These are phyloP conservation scores for Acrocephalus scirpaceus DNA, from an alignment of 2,797 vertebrate genomes.

Conservation along the genomic window DNA sequence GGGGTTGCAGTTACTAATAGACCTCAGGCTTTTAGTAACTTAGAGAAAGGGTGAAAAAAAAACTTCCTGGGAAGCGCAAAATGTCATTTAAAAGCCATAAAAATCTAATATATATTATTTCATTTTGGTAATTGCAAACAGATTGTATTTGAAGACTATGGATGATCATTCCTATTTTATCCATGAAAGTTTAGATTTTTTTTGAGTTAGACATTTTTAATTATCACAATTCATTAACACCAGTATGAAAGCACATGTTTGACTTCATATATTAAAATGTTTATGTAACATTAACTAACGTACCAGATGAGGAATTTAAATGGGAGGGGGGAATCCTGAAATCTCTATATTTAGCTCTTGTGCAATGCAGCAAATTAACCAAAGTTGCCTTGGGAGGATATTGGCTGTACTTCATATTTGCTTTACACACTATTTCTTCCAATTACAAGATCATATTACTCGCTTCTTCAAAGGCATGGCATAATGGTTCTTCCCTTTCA, in stretches of 20 bases:
- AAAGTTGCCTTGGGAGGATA: slow-evolving; percentile 61
- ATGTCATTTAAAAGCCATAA: slow-evolving; percentile 79
- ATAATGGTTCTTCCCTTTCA: slow-evolving; percentile 46
- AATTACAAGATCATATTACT: slow-evolving; percentile 42
- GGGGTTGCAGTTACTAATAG: slow-evolving; percentile 95
- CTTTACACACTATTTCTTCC: slow-evolving; percentile 68
- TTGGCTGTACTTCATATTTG: slow-evolving; percentile 50
- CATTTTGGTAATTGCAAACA: slow-evolving; percentile 78
- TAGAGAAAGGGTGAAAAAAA: slow-evolving; percentile 82
- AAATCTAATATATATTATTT: slow-evolving; percentile 79
- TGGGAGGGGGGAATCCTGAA: slow-evolving; percentile 34
- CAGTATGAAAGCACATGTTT: slow-evolving; percentile 66
- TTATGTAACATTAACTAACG: slow-evolving; percentile 72
- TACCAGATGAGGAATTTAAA: slow-evolving; percentile 66
- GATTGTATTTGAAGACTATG: slow-evolving; percentile 74
- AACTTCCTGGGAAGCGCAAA: slow-evolving; percentile 82
- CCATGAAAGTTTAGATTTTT: slow-evolving; percentile 70
- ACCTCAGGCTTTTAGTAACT: slow-evolving; percentile 92
- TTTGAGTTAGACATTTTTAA: slow-evolving; percentile 66
- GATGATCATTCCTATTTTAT: slow-evolving; percentile 69
- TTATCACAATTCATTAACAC: slow-evolving; percentile 70
- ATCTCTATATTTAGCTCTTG: slow-evolving; percentile 66
- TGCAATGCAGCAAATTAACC: slow-evolving; percentile 60
- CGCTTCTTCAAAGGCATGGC: slow-evolving; percentile 53
- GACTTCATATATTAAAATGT: slow-evolving; percentile 64